Base-by-base conservation (phyloP, 2,888 invertebrate species). In the Ephialtes manifestator region DNA sequence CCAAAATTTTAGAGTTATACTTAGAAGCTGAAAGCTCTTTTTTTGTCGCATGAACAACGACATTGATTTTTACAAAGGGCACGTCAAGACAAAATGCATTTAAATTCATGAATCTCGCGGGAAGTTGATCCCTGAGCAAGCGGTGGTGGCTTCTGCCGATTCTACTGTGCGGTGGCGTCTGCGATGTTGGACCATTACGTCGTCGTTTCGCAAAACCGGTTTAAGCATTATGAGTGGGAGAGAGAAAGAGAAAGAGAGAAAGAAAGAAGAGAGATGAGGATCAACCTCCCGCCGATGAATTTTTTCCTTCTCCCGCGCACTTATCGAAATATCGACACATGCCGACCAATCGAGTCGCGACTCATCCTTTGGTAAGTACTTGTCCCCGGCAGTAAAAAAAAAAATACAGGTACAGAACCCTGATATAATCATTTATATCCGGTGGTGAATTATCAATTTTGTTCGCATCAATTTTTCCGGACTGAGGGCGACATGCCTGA, bases 371-470 rank as follows among this genome's bases (percentile, higher is more conserved):
- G 43, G 5, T 48, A 43, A 43, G 43, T 39, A 35, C 18, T 63
- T 65, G 11, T 39, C 43, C 18, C 8, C 18, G n/a, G 18, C 28
- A 63, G 8, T 10, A 5, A 11, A 18, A 65, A 11, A 18, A 65
- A 39, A 76, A 79, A 77, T 72, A 43, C 39, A 51, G 71, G 55
- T 46, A 48, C n/a, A 63, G 28, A 51, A 65, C 46, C 81, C 74
- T 71, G 72, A 76, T 60, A 90, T 92, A 90, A 91, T 91, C 89
- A 90, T 90, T 92, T 90, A 88, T 90, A 90, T 92, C 91, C 92
- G 90, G 89, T 86, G 58, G 67, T 76, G 85, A 87, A 92, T 92
- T 92, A 92, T 91, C 92, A 91, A 92, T 92, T 92, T 92, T 89
- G 89, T 87, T 90, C 92, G 90, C 91, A 89, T 91, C 90, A 90